A percentile compares a stretch with the other conserved stretches of the same genome.
phyloP scores from a whole-genome alignment of 2,888 invertebrate species.

The Ommatoiulus sabulosus region DNA sequence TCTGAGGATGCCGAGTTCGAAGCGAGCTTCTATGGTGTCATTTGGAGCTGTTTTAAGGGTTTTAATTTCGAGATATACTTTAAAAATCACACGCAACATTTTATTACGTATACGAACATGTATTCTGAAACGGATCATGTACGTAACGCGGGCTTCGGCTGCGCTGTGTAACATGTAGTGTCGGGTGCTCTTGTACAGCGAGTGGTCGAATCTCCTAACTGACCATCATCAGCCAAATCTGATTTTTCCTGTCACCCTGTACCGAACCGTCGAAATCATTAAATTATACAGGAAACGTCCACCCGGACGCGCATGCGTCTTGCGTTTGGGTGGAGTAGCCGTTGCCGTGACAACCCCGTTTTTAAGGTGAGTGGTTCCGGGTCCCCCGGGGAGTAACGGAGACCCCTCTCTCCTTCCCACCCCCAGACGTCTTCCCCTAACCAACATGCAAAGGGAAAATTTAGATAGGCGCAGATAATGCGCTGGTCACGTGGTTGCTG shows the following conservation, averaged over 20 bases:
- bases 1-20: no score
- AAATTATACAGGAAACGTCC: slow-evolving; percentile 6
- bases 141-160: no score
- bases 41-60: no score
- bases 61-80: no score
- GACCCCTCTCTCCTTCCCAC: background rate
- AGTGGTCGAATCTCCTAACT: background rate
- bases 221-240: background rate
- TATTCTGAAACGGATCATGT: no score
- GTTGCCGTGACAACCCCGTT: background rate
- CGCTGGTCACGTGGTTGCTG: background rate
- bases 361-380: slow-evolving; percentile 34
- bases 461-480: background rate
- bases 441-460: background rate
- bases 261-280: background rate
- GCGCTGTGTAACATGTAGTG: no score
- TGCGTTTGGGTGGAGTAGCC: slow-evolving; percentile 11
- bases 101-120: no score
- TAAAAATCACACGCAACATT: no score
- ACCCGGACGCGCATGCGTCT: background rate
- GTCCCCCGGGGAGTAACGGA: slow-evolving; percentile 6
- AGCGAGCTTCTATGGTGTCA: no score
- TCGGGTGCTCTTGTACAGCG: no score
- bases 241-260: background rate
- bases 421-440: background rate